These are phyloP conservation scores for Camponotus fellah DNA, from an alignment of 2,888 invertebrate genomes.

Conservation along the genomic window DNA sequence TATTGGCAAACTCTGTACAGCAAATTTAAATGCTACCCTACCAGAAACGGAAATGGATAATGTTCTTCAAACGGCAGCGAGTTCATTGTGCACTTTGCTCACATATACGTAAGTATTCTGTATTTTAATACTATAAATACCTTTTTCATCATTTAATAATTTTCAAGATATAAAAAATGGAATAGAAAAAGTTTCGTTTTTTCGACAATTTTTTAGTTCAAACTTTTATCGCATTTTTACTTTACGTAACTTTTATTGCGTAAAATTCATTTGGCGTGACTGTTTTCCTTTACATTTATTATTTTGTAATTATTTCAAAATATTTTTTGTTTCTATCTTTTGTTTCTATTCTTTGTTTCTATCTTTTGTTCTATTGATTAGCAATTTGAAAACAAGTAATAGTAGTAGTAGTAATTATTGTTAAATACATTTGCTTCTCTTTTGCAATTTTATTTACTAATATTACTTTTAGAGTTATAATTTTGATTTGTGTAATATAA, in stretches of 20 bases:
- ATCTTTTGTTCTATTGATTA: not conserved
- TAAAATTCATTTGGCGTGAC: not conserved
- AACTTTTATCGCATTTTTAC: not conserved
- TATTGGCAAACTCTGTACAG: slow-evolving; percentile 93
- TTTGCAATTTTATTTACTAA: not conserved
- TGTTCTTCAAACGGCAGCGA: slow-evolving; percentile 91
- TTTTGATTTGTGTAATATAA: not conserved
- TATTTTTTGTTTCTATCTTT: not conserved
- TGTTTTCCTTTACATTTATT: not conserved
- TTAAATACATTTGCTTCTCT: not conserved
- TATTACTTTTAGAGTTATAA: not conserved
- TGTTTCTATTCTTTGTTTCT: too few species aligned
- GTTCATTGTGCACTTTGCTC: slow-evolving; percentile 92
- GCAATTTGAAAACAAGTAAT: not conserved
- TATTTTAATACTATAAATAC: not conserved
- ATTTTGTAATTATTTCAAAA: not conserved
- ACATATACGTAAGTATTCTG: slow-evolving; percentile 91
- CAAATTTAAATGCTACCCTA: slow-evolving; percentile 90
- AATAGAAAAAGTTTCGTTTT: not conserved
- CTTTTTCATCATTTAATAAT: not conserved
- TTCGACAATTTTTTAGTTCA: not conserved
- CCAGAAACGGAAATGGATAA: slow-evolving; percentile 86
- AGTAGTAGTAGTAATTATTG: not conserved
- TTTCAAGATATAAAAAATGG: not conserved
- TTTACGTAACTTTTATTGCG: not conserved